A percentile compares a stretch with the other conserved stretches of the same genome.
These are phyloP conservation scores for Pristionchus mayeri DNA, from an alignment of 2,888 invertebrate species.

Conservation along the genomic window DNA sequence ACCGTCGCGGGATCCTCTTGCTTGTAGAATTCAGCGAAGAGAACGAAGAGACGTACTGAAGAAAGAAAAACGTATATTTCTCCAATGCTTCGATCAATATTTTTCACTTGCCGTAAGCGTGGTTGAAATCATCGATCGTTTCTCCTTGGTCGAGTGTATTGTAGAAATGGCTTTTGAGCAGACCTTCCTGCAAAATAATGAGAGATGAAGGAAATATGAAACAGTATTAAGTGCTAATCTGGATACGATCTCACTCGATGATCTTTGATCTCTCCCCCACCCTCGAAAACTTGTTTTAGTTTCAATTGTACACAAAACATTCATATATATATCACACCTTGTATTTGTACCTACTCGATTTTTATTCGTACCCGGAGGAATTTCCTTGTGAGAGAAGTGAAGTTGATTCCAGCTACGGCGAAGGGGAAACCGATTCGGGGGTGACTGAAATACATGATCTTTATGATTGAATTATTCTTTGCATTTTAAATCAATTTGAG, in stretches of 20 bases:
- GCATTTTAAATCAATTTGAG: too few relatives aligned
- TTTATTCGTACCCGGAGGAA: constrained; percentile 17
- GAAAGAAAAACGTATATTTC: neutral
- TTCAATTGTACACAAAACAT: neutral
- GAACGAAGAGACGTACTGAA: constrained; percentile 32
- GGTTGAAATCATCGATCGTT: constrained; percentile 45
- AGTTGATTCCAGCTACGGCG: constrained; percentile 46
- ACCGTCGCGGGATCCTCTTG: constrained; percentile 22
- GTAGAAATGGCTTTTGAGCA: constrained; percentile 46
- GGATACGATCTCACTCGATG: constrained; percentile 9
- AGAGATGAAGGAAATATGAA: too few relatives aligned
- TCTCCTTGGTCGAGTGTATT: constrained; percentile 18
- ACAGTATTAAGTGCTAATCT: constrained; percentile 37
- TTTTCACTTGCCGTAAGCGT: constrained; percentile 35
- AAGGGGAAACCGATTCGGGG: constrained; percentile 47
- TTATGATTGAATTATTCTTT: too few relatives aligned
- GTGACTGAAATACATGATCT: constrained; percentile 33
- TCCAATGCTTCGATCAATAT: neutral
- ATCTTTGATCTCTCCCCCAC: neutral
- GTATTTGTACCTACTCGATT: constrained; percentile 4
- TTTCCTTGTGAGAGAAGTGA: constrained; percentile 48
- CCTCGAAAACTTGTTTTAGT: neutral
- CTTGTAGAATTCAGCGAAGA: constrained; percentile 33
- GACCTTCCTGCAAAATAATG: constrained; percentile 5
- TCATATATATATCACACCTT: neutral